A percentile compares a stretch with the other conserved stretches of the same genome.
phyloP scores from a whole-genome alignment of 37 sponge, comb jelly and placozoan genomes.

The Bolinopsis microptera region DNA sequence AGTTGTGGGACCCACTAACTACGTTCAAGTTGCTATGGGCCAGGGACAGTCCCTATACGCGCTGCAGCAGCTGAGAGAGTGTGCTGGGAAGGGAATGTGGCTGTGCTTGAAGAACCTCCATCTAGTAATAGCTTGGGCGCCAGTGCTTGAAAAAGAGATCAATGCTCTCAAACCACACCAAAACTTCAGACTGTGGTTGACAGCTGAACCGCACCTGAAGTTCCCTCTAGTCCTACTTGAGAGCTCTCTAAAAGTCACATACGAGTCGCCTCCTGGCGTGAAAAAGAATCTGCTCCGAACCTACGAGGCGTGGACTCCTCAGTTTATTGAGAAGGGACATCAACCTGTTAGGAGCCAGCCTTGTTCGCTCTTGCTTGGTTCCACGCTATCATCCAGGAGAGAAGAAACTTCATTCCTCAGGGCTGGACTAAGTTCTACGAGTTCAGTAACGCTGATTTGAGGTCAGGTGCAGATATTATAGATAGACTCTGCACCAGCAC shows the following conservation, averaged over 20 bases:
- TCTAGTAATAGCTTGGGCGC: constrained; percentile 87
- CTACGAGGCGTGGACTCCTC: constrained; percentile 87
- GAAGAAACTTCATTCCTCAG: constrained; percentile 88
- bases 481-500: constrained; percentile 66
- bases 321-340: constrained; percentile 75
- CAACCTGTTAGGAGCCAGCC: constrained; percentile 72
- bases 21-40: constrained; percentile 93
- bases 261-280: constrained; percentile 86
- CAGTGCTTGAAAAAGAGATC: constrained; percentile 89
- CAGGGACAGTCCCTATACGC: constrained; percentile 90
- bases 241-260: constrained; percentile 78
- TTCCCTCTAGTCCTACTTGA: constrained; percentile 89
- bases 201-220: constrained; percentile 87
- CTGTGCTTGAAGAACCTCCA: constrained; percentile 97
- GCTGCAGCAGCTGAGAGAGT: constrained; percentile 78
- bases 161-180: constrained; percentile 79
- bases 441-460: constrained; percentile 88
- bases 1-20: constrained; percentile 79
- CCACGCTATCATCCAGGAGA: constrained; percentile 97
- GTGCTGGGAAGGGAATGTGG: constrained; percentile 87
- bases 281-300: constrained; percentile 89
- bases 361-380: constrained; percentile 96
- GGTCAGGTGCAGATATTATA: constrained; percentile 58
- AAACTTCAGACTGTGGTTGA: constrained; percentile 91
- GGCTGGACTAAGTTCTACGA: constrained; percentile 99